These are phyloP conservation scores for Podargus strigoides DNA, from an alignment of 2,797 vertebrate species.

Conservation along the genomic window DNA sequence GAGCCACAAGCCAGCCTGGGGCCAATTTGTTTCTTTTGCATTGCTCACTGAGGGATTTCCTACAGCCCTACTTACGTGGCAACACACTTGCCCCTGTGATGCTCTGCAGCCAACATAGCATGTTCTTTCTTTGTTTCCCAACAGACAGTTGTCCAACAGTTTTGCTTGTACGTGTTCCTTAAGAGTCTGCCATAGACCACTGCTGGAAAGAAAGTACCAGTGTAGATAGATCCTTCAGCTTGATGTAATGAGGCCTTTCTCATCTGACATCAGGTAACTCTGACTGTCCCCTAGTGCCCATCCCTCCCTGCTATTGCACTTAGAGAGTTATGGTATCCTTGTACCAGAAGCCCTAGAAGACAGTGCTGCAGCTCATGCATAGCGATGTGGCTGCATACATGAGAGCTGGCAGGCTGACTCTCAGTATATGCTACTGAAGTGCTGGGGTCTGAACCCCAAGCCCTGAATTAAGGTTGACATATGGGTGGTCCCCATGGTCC, in stretches of 20 bases:
- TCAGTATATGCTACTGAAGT: background rate
- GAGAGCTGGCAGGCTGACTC: fast-evolving
- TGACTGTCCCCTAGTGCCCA: background rate
- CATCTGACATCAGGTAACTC: background rate
- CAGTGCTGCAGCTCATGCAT: background rate
- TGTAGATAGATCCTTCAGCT: background rate
- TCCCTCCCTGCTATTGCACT: background rate
- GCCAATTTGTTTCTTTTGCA: background rate
- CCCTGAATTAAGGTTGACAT: too few relatives aligned
- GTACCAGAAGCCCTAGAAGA: background rate
- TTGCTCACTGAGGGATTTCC: background rate
- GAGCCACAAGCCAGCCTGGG: background rate
- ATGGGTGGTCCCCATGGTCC: too few relatives aligned
- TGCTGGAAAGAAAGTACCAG: background rate
- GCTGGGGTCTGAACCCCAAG: too few relatives aligned
- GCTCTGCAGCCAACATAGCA: background rate
- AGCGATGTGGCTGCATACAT: background rate
- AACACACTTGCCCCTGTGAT: background rate
- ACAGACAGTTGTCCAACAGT: fast-evolving
- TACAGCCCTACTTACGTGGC: background rate
- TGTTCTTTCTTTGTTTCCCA: fast-evolving
- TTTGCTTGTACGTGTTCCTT: background rate
- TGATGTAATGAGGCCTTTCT: background rate
- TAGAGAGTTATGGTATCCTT: background rate
- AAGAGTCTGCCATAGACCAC: background rate